Base-by-base conservation (phyloP, 37 sponge, comb jelly and placozoan genomes). In the Chondrilla cf. caribensis region DNA sequence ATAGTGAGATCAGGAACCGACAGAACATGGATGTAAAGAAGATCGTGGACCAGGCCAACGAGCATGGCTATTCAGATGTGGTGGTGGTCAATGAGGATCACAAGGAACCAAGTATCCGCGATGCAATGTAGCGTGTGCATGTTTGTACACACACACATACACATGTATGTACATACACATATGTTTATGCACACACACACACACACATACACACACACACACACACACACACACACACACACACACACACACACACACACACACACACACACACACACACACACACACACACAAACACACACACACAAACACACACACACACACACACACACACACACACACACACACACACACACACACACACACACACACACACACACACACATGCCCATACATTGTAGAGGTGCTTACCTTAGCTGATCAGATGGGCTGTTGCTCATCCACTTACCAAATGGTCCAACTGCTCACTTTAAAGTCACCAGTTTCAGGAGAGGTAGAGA, bases 381-480 rank as follows among this genome's bases (percentile, higher is more conserved):
- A 6, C 11, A 47, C 51, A 47, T 14, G 9, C 51, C 11, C 11
- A 11, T 11, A 47, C 51, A 47, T 11, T 47, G 9, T 47, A 14
- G 51, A 47, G 51, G 11, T 14, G 51, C 11, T 47, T 11, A 47
- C 11, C 11, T 11, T 47, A 11, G 9, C 51, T 22, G 21, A 44
- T 2, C 32, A 93, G 90, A 96, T 88, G 92, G 93, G 21, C 54
- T 98, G 72, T 73, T 92, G 41, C 79, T 93, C n/a, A 67, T 85
- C 44, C 99, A 98, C 60, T 81, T 98, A 1, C 99, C 99, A 15
- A 88, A 87, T 37, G 99, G 99, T 21, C 99, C 99, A 44, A 98
- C 96, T 55, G 96, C 99, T 31, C 86, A 86, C 58, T 98, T 98
- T 88, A 98, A 93, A 76, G 85, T 98, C 15, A 89, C 95, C 33